Conservation (phyloP, 2,797 vertebrate genomes). For the Miichthys miiuy region DNA sequence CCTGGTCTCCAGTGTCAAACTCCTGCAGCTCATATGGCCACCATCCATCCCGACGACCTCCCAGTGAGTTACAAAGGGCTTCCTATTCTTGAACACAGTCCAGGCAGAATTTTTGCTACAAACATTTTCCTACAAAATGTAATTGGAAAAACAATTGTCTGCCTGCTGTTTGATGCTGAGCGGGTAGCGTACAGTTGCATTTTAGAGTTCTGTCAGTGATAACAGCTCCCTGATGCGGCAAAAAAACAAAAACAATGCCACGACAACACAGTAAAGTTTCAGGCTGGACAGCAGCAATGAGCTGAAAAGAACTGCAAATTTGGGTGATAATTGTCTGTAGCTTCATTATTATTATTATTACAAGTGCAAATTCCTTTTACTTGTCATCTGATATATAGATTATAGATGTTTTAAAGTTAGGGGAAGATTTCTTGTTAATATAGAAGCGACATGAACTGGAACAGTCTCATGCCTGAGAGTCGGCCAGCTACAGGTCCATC, state of each 20-base stretch:
- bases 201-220: background rate
- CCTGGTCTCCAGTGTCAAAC: background rate
- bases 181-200: background rate
- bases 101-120: background rate
- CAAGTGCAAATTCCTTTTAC: background rate
- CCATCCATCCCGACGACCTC: background rate
- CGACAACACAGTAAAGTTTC: background rate
- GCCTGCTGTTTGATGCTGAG: background rate
- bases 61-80: background rate
- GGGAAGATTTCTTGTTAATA: background rate
- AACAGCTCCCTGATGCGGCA: background rate
- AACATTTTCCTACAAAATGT: background rate
- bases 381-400: background rate
- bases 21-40: background rate
- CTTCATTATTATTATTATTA: background rate
- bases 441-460: background rate
- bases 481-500: background rate
- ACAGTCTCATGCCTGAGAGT: background rate
- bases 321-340: background rate
- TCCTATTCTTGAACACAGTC: background rate
- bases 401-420: background rate
- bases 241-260: background rate
- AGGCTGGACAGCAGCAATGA: background rate
- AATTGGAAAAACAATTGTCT: constrained; percentile 4
- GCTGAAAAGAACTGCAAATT: background rate